A percentile compares a stretch with the other conserved stretches of the same genome.
Conservation (phyloP, 2,888 invertebrate species). For the Phengaris alcon region DNA sequence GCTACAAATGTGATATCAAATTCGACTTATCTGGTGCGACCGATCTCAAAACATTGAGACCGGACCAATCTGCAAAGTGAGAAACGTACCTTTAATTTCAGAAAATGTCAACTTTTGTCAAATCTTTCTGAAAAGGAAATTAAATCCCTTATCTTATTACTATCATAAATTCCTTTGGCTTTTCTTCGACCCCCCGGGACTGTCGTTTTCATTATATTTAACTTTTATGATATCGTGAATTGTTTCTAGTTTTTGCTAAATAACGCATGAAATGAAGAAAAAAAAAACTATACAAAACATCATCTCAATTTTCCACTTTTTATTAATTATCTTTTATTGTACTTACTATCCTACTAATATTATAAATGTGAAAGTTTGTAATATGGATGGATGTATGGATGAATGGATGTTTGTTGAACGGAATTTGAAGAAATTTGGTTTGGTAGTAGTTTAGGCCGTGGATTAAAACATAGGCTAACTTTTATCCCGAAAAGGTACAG, state of each 20-base stretch:
- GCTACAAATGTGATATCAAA: neutral
- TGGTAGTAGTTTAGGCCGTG: too few species aligned
- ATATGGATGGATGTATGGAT: too few species aligned
- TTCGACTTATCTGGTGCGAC: conserved; percentile 1
- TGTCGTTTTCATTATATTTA: conserved; percentile 38
- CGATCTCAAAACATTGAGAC: conserved; percentile 11
- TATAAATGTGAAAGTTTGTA: too few species aligned
- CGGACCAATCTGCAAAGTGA: conserved; percentile 15
- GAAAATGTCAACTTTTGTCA: conserved; percentile 57
- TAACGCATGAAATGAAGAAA: neutral
- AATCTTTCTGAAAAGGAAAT: conserved; percentile 63
- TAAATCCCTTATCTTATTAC: conserved; percentile 62
- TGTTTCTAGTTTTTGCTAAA: conserved; percentile 32
- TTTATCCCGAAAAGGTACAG: too few species aligned
- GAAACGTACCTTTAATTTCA: conserved; percentile 48
- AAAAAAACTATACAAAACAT: neutral
- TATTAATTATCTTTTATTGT: neutral
- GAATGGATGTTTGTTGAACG: too few species aligned
- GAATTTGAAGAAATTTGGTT: too few species aligned
- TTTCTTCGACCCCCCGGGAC: conserved; percentile 47
- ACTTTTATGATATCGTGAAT: conserved; percentile 32
- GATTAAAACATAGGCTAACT: too few species aligned
- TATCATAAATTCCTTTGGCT: conserved; percentile 56
- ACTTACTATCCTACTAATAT: too few species aligned
- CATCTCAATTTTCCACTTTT: neutral